Conservation (phyloP, 2,888 invertebrate species). For the Magallana nippona region DNA sequence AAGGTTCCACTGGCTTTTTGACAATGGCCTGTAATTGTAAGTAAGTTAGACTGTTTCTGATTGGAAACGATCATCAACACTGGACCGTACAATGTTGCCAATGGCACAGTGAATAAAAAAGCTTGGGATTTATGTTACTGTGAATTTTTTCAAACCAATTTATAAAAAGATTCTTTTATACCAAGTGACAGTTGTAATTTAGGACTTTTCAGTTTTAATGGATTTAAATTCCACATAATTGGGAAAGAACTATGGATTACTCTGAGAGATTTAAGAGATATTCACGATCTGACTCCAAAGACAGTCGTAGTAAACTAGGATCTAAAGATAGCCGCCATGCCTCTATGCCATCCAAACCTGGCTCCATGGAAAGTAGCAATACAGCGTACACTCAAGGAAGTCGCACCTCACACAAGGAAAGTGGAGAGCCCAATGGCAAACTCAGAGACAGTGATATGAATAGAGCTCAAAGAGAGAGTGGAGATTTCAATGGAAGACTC, state of each 20-base stretch:
- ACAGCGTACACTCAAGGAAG: neutral
- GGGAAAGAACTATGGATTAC: slow-evolving; percentile 21
- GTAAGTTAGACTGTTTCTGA: neutral
- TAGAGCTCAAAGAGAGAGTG: neutral
- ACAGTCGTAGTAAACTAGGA: slow-evolving; percentile 22
- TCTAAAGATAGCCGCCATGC: slow-evolving; percentile 20
- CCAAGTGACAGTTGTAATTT: neutral
- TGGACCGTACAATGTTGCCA: neutral
- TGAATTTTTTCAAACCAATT: slow-evolving; percentile 18
- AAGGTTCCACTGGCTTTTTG: neutral
- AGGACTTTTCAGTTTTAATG: slow-evolving; percentile 14
- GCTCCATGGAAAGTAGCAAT: neutral
- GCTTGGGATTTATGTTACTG: neutral
- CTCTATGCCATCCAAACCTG: neutral
- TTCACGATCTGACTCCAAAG: slow-evolving; percentile 19
- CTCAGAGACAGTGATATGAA: neutral
- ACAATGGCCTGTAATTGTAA: neutral
- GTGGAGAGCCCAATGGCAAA: neutral
- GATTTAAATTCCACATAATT: slow-evolving; percentile 19
- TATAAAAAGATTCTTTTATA: neutral
- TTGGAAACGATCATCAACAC: neutral
- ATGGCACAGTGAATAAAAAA: neutral
- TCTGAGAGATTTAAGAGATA: slow-evolving; percentile 14
- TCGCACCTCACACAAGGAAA: slow-evolving; percentile 7
- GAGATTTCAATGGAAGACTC: neutral